Base-by-base conservation (phyloP, 2,888 invertebrate genomes). In the Hypena proboscidalis region DNA sequence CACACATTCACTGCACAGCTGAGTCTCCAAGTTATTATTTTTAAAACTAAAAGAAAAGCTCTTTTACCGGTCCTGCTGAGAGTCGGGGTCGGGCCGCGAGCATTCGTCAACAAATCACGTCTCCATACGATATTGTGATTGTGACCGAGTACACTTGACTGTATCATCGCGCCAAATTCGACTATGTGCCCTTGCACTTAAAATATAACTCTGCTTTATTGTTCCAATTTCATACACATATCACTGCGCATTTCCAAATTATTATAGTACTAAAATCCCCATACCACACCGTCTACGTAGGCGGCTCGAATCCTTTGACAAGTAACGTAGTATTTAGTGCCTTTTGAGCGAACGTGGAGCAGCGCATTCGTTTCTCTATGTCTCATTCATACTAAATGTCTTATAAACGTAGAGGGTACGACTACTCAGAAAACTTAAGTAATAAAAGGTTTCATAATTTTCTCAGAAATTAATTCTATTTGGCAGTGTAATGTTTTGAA, bases 31-130 rank as follows among this genome's bases (percentile, higher is more conserved):
- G 57, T 25, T 47, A 77, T 81, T 78, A 77, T 82, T 82, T 83
- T 80, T 76, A 74, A 77, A 77, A 71, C 47, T 70, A 67, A 59
- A 75, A 58, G 54, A 67, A 74, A 74, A 79, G 67, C 77, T 64
- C 57, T 74, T 72, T 70, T 63, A 58, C 47, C 42, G 37, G 44
- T 30, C 21, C 11, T n/a, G 36, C 11, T n/a, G 36, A 40, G 48
- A 42, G 45, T 54, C 46, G 42, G 59, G 67, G 57, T 62, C 54
- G 59, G 58, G 68, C 59, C 67, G 63, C 58, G 50, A 75, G 72
- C 75, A 78, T 83, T 82, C 81, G 79, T 81, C 84, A 81, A 77
- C 79, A 74, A 83, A 84, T 83, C 83, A 80, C 80, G 77, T 74
- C 69, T 69, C 67, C 68, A 60, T 70, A 69, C 66, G 72, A 70